Evolutionary conservation across 2,888 invertebrate species (phyloP), one percentile per base, ranked within the genome.

Genomic region (Orthosia gracilis): DNA sequence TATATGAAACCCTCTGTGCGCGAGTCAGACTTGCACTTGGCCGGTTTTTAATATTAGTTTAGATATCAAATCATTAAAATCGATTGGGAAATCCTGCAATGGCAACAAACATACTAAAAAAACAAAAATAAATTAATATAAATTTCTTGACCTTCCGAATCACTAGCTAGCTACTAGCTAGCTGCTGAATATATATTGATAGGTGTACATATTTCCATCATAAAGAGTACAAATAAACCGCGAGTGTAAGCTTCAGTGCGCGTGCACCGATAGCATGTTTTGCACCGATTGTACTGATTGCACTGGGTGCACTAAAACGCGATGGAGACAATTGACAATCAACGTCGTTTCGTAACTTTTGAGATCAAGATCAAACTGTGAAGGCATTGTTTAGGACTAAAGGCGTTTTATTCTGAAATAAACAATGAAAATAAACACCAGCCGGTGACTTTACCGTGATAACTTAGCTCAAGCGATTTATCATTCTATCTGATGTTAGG

Each of bases 291-390:
- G 63, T 49, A 72, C 59, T 12, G 61, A 0, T 9, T 52, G 76
- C 68, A 70, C 67, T 62, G 68, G 0, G 9, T 52, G 76, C 68
- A 70, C 67, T 62, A 66, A 77, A 63, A 63, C 12, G 11, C 26
- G 50, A 26, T 2, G 3, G 26, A 55, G n/a, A 78, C 67, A 79
- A 83, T 68, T 70, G 68, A 74, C 64, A 61, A 61, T 75, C 47
- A 57, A 64, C 50, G 57, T 40, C 21, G 26, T 40, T 59, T 52
- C 55, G n/a, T 47, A 40, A 57, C 21, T 26, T 31, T 26, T 4
- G 50, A 52, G 1, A 55, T n/a, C 47, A 59, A 80, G 52, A 67
- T 67, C 21, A 50, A 52, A 45, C 13, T 21, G 12, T 21, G 15
- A 21, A n/a, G 1, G 0, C n/a, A 45, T 40, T 54, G 18, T 63